Conservation (phyloP, 2,888 invertebrate species). For the Panorpa germanica region DNA sequence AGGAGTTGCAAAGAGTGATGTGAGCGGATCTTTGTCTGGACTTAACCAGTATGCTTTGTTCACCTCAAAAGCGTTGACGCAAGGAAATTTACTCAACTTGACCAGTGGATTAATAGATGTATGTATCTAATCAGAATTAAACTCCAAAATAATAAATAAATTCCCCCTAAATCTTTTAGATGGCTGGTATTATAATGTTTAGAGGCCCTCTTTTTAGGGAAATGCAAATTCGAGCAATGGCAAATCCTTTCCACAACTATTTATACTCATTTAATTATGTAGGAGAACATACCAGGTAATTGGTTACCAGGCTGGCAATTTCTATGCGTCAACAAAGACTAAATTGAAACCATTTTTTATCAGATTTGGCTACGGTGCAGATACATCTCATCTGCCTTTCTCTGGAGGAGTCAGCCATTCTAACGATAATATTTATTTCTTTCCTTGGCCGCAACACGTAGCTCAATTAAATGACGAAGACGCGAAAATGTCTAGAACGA, state of each 20-base stretch:
- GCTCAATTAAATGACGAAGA: constrained; percentile 20
- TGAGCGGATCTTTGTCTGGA: too few species aligned
- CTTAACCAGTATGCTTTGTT: too few species aligned
- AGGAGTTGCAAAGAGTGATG: too few species aligned
- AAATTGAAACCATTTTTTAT: neutral
- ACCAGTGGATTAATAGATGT: constrained; percentile 29
- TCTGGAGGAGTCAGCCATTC: constrained; percentile 34
- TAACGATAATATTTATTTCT: constrained; percentile 38
- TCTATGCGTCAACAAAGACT: too few species aligned
- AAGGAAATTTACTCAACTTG: constrained; percentile 23
- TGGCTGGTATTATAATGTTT: constrained; percentile 24
- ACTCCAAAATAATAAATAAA: too few species aligned
- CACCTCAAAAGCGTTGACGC: constrained; percentile 19
- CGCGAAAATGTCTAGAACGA: constrained; percentile 22
- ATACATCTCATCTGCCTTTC: constrained; percentile 24
- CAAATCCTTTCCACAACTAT: constrained; percentile 20
- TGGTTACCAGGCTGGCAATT: too few species aligned
- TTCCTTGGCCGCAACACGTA: constrained; percentile 23
- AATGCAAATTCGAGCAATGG: constrained; percentile 20
- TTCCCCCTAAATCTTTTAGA: constrained; percentile 22
- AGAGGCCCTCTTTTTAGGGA: constrained; percentile 26
- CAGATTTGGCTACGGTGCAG: constrained; percentile 26
- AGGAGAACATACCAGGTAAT: constrained; percentile 23
- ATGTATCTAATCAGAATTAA: too few species aligned
- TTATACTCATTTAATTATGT: constrained; percentile 29